A percentile compares a stretch with the other conserved stretches of the same genome.
These are phyloP conservation scores for Antedon mediterranea DNA, from an alignment of 53 echinoderm and acorn worm species.

Conservation along the genomic window DNA sequence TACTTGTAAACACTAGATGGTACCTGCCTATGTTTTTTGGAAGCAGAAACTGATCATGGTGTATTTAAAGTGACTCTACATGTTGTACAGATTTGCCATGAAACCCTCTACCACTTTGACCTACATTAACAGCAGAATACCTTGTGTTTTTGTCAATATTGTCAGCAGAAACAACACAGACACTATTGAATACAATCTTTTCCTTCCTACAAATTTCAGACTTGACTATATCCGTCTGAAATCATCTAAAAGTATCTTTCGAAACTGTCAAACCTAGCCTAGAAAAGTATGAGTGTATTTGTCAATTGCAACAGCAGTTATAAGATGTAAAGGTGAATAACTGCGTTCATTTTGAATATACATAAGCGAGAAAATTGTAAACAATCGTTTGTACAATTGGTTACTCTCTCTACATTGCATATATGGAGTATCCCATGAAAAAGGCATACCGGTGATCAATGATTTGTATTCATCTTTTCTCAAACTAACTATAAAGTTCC, in stretches of 20 bases:
- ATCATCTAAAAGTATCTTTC: not conserved
- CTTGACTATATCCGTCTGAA: slow-evolving; percentile 5
- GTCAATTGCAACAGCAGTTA: slow-evolving; percentile 8
- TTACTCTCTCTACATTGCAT: too few relatives aligned
- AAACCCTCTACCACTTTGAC: not conserved
- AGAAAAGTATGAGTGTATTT: slow-evolving; percentile 5
- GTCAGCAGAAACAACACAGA: slow-evolving; percentile 17
- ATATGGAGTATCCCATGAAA: too few relatives aligned
- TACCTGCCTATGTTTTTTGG: too few relatives aligned
- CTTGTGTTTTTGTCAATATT: slow-evolving; percentile 9
- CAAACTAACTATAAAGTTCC: too few relatives aligned
- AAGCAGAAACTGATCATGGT: too few relatives aligned
- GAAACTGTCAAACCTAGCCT: slow-evolving; percentile 8
- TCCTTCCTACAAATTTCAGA: slow-evolving; percentile 4
- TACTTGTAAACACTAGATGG: not conserved
- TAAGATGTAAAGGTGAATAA: slow-evolving; percentile 7
- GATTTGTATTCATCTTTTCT: too few relatives aligned
- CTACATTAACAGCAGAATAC: not conserved
- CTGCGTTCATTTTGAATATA: slow-evolving; percentile 6
- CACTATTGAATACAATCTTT: not conserved
- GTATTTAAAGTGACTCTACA: not conserved
- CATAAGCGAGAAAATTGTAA: too few relatives aligned
- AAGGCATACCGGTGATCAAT: too few relatives aligned
- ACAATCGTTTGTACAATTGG: too few relatives aligned
- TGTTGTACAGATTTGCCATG: slow-evolving; percentile 2